Base-by-base conservation (phyloP, 2,113 vertebrate species). In the Rhinopomastus cyanomelas region DNA sequence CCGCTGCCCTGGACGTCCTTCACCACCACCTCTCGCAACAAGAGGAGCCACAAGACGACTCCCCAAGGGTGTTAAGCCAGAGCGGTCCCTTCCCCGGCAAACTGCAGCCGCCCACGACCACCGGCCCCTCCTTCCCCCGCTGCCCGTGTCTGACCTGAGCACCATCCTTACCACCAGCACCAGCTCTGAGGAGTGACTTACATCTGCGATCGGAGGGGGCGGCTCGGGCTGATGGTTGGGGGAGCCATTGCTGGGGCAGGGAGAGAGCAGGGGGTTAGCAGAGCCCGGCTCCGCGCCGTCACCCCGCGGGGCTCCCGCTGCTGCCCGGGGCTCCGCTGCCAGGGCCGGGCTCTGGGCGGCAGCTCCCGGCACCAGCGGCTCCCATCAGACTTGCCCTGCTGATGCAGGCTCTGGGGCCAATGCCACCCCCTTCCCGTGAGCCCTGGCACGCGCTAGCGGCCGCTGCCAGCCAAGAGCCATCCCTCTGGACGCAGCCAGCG, bases 161-260 rank as follows among this genome's bases (percentile, higher is more conserved):
- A 7, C 69, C 34, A 15, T 81, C 86, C 88, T 87, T 66, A 82
- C 82, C 90, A 76, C 89, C 57, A 86, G 81, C 62, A 46, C 34
- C 64, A 81, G 82, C 62, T 78, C 86, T 44, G 93, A 88, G 68
- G 76, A 69, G 48, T 77, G 73, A 97, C 97, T 97, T 97, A 98
- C 97, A 87, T 98, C 97, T 81, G 97, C 89, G 74, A 97, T 95
- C 60, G 97, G 97, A 65, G 97, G 93, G 34, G 97, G 96, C 0
- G 97, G 97, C 64, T 98, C 97, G 68, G 97, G 97, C 83, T 98
- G 97, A 53, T 98, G 97, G 92, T 94, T 99, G 49, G 99, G 99
- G n/a, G 99, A 99, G 64, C 98, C 98, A 60, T 99, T 99, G 91
- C 98, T 99, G 83, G 73, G 77, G 4, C 8, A 26, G 57, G 90